Evolutionary conservation across 2,888 invertebrate genomes (phyloP).

Genomic region (Taphrorychus bicolor): DNA sequence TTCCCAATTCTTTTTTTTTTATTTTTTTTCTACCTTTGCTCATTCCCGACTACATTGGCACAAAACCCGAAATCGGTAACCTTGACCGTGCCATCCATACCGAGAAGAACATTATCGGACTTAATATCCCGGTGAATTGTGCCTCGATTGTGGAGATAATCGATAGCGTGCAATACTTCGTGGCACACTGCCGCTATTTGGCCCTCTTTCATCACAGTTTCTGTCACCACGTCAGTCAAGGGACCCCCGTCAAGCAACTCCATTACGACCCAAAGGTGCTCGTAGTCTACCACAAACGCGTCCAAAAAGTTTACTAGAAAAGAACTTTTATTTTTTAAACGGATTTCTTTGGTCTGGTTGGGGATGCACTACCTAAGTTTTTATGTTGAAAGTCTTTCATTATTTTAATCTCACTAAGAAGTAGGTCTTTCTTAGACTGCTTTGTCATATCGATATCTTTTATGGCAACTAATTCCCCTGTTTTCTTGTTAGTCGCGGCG

Average conservation of each 20-base stretch:
- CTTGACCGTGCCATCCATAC: slow-evolving; percentile 91
- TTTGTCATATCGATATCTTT: slow-evolving; percentile 95
- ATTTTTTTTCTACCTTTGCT: slow-evolving; percentile 72
- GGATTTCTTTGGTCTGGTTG: not conserved
- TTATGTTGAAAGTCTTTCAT: slow-evolving; percentile 91
- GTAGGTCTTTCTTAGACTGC: slow-evolving; percentile 94
- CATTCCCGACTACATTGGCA: slow-evolving; percentile 93
- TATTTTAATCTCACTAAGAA: slow-evolving; percentile 93
- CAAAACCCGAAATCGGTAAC: slow-evolving; percentile 98
- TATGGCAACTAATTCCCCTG: slow-evolving; percentile 84
- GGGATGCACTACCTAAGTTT: slow-evolving; percentile 62
- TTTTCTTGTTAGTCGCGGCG: slow-evolving; percentile 80
- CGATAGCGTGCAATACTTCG: slow-evolving; percentile 83
- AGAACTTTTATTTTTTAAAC: no score
- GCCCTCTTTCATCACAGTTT: slow-evolving; percentile 95
- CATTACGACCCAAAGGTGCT: slow-evolving; percentile 97
- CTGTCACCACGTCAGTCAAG: slow-evolving; percentile 95
- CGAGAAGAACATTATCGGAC: slow-evolving; percentile 94
- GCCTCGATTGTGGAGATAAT: slow-evolving; percentile 87
- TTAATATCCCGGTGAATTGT: slow-evolving; percentile 96
- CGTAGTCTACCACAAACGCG: slow-evolving; percentile 83
- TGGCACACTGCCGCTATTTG: slow-evolving; percentile 95
- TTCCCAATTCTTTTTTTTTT: no score
- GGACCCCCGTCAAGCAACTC: slow-evolving; percentile 95
- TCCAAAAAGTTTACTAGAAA: slow-evolving; percentile 91